Conservation (phyloP, 2,113 vertebrate genomes). For the Synchiropus splendidus region DNA sequence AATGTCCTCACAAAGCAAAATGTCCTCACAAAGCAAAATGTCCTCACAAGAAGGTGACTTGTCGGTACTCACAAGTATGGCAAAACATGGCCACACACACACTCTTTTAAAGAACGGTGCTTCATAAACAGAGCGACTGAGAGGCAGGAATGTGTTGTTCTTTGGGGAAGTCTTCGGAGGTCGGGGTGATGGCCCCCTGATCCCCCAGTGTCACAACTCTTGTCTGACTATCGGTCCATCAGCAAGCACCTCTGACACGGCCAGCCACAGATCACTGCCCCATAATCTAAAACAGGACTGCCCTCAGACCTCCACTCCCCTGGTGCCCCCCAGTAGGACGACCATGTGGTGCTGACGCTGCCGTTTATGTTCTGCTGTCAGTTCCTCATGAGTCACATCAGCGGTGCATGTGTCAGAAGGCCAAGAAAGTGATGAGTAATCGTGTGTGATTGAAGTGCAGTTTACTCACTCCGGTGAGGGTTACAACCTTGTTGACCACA, state of each 20-base stretch:
- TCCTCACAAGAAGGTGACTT: too few relatives aligned
- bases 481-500: slow-evolving; percentile 9
- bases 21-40: too few relatives aligned
- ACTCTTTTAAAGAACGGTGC: slow-evolving; percentile 48
- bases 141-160: slow-evolving; percentile 60
- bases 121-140: slow-evolving; percentile 55
- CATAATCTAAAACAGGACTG: slow-evolving; percentile 48
- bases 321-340: slow-evolving; percentile 22
- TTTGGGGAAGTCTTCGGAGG: slow-evolving; percentile 46
- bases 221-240: slow-evolving; percentile 21
- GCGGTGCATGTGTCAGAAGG: neutral
- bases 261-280: slow-evolving; percentile 23
- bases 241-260: slow-evolving; percentile 21
- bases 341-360: slow-evolving; percentile 1
- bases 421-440: slow-evolving; percentile 29
- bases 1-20: too few relatives aligned
- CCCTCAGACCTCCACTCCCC: too few relatives aligned
- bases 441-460: slow-evolving; percentile 18
- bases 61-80: too few relatives aligned
- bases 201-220: slow-evolving; percentile 45
- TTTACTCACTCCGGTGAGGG: slow-evolving; percentile 16
- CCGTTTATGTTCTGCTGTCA: too few relatives aligned
- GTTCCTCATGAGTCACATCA: slow-evolving; percentile 6
- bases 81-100: too few relatives aligned
- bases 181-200: slow-evolving; percentile 12